Evolutionary conservation across 2,797 vertebrate genomes (phyloP).

Genomic region (Cyclura pinguis): DNA sequence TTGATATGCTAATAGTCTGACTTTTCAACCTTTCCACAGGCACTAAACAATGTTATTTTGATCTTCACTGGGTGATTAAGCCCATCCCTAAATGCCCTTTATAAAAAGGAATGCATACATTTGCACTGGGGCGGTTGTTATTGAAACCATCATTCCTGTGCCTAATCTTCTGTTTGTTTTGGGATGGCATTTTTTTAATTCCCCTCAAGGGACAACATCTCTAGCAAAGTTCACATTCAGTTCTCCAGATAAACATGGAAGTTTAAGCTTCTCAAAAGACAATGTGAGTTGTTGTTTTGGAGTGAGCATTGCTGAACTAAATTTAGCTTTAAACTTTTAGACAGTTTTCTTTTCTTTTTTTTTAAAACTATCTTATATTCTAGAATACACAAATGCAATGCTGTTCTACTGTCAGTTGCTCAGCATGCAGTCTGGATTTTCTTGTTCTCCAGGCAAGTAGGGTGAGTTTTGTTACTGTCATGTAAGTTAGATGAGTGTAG

Average conservation of each 20-base stretch:
- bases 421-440: constrained; percentile 32
- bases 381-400: constrained; percentile 5
- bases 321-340: constrained; percentile 48
- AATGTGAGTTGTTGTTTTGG: constrained; percentile 54
- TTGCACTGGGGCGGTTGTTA: constrained; percentile 15
- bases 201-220: background rate
- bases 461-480: constrained; percentile 59
- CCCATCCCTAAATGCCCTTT: constrained; percentile 20
- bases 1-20: constrained; percentile 20
- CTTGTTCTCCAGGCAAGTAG: constrained; percentile 50
- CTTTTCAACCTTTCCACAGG: constrained; percentile 26
- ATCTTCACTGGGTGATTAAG: constrained; percentile 18
- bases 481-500: constrained; percentile 41
- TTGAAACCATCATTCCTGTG: constrained; percentile 23
- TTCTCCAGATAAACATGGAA: constrained; percentile 17
- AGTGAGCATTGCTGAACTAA: constrained; percentile 51
- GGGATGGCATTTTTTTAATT: constrained; percentile 11
- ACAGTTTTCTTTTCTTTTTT: background rate
- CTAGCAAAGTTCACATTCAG: constrained; percentile 26
- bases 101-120: constrained; percentile 26
- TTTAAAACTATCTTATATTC: background rate
- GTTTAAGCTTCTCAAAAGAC: constrained; percentile 20
- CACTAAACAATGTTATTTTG: constrained; percentile 37
- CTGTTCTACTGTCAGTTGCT: constrained; percentile 56
- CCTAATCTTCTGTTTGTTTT: constrained; percentile 30